Percentiles rank a stretch among this genome's conserved stretches.
Evolutionary conservation across 2,113 vertebrate genomes (phyloP).

Genomic region (Syrmaticus mikado): DNA sequence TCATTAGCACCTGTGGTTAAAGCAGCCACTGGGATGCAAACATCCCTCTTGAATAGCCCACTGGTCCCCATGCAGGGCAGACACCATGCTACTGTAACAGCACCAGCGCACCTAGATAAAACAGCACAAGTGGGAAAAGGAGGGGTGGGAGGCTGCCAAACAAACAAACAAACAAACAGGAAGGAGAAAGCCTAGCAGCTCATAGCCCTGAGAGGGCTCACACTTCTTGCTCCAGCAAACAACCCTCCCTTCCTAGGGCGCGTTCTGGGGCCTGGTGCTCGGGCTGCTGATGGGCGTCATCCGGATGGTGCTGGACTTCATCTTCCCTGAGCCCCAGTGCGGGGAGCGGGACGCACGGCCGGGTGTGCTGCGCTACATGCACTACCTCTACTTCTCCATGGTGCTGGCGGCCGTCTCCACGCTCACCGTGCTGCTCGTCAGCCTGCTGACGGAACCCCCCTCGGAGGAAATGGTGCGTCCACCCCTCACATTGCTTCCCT

Average conservation of each 20-base stretch:
- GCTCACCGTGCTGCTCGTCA: slow-evolving; percentile 78
- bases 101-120: no score
- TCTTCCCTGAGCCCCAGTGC: slow-evolving; percentile 88
- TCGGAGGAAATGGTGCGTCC: slow-evolving; percentile 77
- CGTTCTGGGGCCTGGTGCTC: slow-evolving; percentile 87
- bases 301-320: slow-evolving; percentile 91
- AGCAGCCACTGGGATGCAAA: background rate
- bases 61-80: background rate
- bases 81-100: background rate
- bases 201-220: fast-evolving
- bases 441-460: slow-evolving; percentile 83
- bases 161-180: no score
- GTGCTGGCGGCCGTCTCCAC: slow-evolving; percentile 83
- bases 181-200: background rate
- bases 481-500: background rate
- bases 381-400: slow-evolving; percentile 95
- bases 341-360: slow-evolving; percentile 85
- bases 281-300: slow-evolving; percentile 85
- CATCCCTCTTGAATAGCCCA: background rate
- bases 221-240: fast-evolving
- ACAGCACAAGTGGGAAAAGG: background rate
- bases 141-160: background rate
- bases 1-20: background rate
- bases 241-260: slow-evolving; percentile 79
- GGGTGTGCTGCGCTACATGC: slow-evolving; percentile 82